A percentile compares a stretch with the other conserved stretches of the same genome.
These are phyloP conservation scores for Salvator merianae DNA, from an alignment of 2,113 vertebrate genomes.

Conservation along the genomic window DNA sequence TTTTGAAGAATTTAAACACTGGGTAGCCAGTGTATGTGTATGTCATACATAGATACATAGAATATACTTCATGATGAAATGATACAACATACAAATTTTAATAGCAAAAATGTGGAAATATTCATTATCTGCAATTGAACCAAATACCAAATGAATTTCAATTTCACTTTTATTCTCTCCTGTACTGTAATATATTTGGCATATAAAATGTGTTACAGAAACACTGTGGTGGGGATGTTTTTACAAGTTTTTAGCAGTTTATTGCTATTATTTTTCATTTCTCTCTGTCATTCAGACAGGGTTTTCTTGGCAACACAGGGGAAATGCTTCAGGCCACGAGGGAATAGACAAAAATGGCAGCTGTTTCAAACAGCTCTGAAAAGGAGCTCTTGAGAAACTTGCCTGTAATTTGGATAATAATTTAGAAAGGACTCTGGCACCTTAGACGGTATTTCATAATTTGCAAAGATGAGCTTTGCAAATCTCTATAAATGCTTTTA, in stretches of 20 bases:
- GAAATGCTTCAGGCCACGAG: neutral
- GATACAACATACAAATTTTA: neutral
- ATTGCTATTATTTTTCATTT: neutral
- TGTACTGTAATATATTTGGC: neutral
- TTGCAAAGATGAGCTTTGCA: neutral
- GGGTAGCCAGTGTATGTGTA: accelerated
- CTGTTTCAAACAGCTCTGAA: neutral
- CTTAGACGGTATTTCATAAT: neutral
- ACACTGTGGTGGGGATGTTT: neutral
- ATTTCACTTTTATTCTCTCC: neutral
- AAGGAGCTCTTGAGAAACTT: neutral
- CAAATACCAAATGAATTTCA: slow-evolving; percentile 3
- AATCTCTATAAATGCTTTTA: neutral
- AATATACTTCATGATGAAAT: neutral
- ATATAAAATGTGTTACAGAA: slow-evolving; percentile 4
- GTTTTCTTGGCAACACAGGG: neutral
- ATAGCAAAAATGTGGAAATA: neutral
- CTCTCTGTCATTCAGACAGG: neutral
- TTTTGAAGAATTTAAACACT: neutral
- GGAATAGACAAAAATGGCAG: neutral
- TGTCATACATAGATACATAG: neutral
- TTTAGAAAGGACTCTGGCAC: slow-evolving; percentile 1
- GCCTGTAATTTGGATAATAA: neutral
- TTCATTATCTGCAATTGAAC: neutral
- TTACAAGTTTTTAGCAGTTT: neutral